Percentiles rank a stretch among this genome's conserved stretches.
Evolutionary conservation across 1,140 invertebrate species (phyloP).

Genomic region (Adelges cooleyi): DNA sequence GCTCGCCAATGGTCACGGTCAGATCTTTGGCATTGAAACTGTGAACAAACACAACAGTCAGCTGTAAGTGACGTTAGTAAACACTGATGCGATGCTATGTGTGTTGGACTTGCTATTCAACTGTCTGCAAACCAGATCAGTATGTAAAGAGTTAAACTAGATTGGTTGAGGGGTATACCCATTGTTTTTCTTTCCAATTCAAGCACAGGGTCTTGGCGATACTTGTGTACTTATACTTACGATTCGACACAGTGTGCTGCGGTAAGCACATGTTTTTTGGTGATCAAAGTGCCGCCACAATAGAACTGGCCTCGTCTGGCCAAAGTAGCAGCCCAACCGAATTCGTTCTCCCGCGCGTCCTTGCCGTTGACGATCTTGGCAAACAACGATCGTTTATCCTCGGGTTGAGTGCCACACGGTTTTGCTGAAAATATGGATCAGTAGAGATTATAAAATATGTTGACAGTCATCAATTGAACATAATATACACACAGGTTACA

Average conservation of each 20-base stretch:
- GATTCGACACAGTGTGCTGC: conserved; percentile 67
- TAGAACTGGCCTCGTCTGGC: conserved; percentile 71
- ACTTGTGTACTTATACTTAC: no score
- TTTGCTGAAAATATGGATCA: background rate
- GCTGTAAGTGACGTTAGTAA: background rate
- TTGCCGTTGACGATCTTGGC: conserved; percentile 56
- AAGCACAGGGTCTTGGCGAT: no score
- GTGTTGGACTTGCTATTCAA: no score
- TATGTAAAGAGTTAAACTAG: no score
- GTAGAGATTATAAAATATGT: no score
- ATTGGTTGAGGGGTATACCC: no score
- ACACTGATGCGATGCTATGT: background rate
- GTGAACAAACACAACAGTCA: background rate
- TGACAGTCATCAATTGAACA: no score
- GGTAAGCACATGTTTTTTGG: conserved; percentile 58
- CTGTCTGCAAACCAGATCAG: no score
- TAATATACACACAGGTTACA: no score
- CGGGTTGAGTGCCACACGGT: background rate
- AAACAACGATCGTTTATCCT: background rate
- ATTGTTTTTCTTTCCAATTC: no score
- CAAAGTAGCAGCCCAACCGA: conserved; percentile 68
- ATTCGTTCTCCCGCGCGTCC: conserved; percentile 53
- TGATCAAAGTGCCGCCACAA: conserved; percentile 72
- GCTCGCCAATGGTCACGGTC: conserved; percentile 32
- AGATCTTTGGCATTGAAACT: conserved; percentile 22